These are phyloP conservation scores for Euzetes globulus DNA, from an alignment of 2,888 invertebrate genomes.

Conservation along the genomic window DNA sequence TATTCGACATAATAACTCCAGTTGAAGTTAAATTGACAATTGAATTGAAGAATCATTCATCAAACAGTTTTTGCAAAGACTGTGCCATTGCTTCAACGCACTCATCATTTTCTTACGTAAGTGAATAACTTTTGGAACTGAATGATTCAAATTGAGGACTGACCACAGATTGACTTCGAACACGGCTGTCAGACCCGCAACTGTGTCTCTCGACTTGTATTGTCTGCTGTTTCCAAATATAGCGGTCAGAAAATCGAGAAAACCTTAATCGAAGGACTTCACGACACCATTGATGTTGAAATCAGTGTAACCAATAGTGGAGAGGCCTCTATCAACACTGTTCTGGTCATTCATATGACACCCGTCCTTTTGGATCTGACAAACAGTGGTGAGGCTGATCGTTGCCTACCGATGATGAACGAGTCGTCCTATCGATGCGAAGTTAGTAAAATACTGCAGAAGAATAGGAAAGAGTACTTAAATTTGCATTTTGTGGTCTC, in stretches of 20 bases:
- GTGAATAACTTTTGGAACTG: too few species aligned
- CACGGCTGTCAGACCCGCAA: background rate
- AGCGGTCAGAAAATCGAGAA: background rate
- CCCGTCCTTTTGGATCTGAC: conserved; percentile 1
- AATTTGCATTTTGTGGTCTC: conserved; percentile 11
- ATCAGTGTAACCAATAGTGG: background rate
- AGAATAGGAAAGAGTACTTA: background rate
- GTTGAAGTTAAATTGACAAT: too few species aligned
- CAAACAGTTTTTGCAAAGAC: too few species aligned
- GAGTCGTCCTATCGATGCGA: conserved; percentile 10
- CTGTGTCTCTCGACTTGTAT: background rate
- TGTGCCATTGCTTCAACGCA: too few species aligned
- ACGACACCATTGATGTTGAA: conserved; percentile 10
- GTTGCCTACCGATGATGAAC: background rate
- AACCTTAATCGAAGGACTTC: conserved; percentile 7
- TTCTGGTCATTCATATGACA: background rate
- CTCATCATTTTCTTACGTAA: too few species aligned
- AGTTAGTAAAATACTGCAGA: conserved; percentile 15
- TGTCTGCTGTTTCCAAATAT: conserved; percentile 21
- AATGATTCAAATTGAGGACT: too few species aligned
- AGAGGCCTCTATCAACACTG: conserved; percentile 24
- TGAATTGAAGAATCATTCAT: too few species aligned
- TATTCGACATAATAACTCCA: too few species aligned
- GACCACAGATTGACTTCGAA: background rate
- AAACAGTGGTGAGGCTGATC: background rate